phyloP scores from a whole-genome alignment of 2,888 invertebrate species.

The Autographa pulchrina region DNA sequence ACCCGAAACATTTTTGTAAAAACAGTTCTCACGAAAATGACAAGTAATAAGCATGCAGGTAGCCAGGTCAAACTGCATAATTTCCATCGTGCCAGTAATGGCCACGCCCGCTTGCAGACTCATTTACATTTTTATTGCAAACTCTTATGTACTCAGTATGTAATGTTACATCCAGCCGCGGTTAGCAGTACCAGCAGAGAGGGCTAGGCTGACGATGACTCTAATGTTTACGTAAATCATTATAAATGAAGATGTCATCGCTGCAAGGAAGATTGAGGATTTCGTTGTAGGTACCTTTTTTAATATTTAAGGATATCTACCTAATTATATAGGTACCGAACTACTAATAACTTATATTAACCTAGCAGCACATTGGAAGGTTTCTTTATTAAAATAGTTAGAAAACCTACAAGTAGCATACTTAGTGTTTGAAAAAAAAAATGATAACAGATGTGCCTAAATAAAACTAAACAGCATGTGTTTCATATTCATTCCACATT shows the following conservation, averaged over 20 bases:
- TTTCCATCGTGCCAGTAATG: constrained; percentile 62
- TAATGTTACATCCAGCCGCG: constrained; percentile 11
- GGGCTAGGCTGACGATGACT: not conserved
- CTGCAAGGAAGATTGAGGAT: constrained; percentile 7
- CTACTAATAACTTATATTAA: not conserved
- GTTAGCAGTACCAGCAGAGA: constrained; percentile 2
- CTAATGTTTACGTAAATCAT: constrained; percentile 4
- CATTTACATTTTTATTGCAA: constrained; percentile 77
- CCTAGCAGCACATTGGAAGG: not conserved
- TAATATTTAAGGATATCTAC: not conserved
- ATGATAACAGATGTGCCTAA: not conserved
- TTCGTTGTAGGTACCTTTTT: constrained; percentile 7
- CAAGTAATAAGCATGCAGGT: constrained; percentile 53
- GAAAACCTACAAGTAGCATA: not conserved
- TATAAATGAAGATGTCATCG: constrained; percentile 26
- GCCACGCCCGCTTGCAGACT: constrained; percentile 63
- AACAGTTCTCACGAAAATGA: constrained; percentile 55
- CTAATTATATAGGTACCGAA: not conserved
- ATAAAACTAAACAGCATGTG: not conserved
- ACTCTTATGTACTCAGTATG: constrained; percentile 35
- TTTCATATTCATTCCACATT: not conserved
- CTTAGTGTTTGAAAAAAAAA: not conserved
- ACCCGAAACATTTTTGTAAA: constrained; percentile 24
- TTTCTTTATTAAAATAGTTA: not conserved
- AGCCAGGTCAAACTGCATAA: constrained; percentile 53